Evolutionary conservation across 2,888 invertebrate genomes (phyloP).

Genomic region (Sipha maydis): DNA sequence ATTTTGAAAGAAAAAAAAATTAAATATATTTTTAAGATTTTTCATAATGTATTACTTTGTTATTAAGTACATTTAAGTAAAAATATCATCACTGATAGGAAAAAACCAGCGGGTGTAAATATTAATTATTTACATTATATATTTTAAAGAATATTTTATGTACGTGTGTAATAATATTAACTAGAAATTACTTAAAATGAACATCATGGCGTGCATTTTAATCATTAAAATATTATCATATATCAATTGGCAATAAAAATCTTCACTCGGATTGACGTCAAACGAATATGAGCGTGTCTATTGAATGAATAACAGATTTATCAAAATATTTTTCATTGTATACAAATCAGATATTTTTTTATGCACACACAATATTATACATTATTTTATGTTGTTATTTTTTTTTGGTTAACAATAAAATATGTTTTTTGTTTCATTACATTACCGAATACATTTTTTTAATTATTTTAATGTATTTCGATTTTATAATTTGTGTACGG

Average conservation of each 20-base stretch:
- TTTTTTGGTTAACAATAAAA: background rate
- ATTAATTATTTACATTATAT: too few species aligned
- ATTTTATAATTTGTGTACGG: too few species aligned
- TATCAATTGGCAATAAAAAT: background rate
- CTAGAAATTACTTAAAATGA: background rate
- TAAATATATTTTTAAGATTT: too few species aligned
- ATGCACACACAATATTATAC: background rate
- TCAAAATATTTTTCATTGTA: background rate
- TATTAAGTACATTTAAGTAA: too few species aligned
- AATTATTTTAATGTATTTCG: too few species aligned
- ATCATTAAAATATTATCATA: background rate
- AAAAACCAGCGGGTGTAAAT: too few species aligned
- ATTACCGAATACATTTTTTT: too few species aligned
- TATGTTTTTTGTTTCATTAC: too few species aligned
- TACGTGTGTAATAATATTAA: background rate
- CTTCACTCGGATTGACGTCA: background rate
- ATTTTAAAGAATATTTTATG: background rate
- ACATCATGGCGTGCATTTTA: background rate
- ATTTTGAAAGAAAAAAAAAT: too few species aligned
- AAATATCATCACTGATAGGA: too few species aligned
- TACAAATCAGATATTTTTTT: background rate
- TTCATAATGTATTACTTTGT: too few species aligned
- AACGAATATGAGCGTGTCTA: background rate
- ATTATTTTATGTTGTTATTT: background rate
- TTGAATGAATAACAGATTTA: background rate